Percentiles rank a stretch among this genome's conserved stretches.
Evolutionary conservation across 2,797 vertebrate genomes (phyloP).

Genomic region (Kryptopterus vitreolus): DNA sequence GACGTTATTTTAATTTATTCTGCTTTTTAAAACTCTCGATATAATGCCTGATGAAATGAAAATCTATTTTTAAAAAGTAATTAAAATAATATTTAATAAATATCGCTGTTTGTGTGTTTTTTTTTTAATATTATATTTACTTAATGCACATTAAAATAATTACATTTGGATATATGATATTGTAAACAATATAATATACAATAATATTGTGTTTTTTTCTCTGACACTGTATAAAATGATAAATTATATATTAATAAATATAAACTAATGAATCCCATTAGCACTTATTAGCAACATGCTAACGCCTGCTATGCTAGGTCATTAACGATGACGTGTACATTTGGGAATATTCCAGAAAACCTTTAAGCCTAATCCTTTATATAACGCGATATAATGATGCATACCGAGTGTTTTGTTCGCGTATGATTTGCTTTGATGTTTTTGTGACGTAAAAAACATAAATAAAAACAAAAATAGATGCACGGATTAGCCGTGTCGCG

Average conservation of each 20-base stretch:
- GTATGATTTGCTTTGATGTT: too few species aligned
- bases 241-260: not conserved
- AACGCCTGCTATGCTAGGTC: not conserved
- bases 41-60: conserved; percentile 53
- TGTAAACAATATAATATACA: too few species aligned
- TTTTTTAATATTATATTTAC: too few species aligned
- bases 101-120: not conserved
- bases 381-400: not conserved
- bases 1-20: conserved; percentile 58
- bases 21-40: conserved; percentile 33
- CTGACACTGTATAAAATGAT: not conserved
- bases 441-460: too few species aligned
- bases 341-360: not conserved
- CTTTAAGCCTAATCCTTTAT: not conserved
- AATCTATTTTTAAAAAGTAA: conserved; percentile 70
- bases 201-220: too few species aligned
- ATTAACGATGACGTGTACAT: too few species aligned
- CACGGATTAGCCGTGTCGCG: conserved; percentile 20
- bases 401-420: too few species aligned
- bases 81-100: conserved; percentile 15
- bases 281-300: not conserved
- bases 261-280: not conserved
- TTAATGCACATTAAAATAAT: too few species aligned
- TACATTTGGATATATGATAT: too few species aligned
- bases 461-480: not conserved